Evolutionary conservation across 53 echinoderm and acorn worm species (phyloP).

Genomic region (Temnopleurus reevesii): DNA sequence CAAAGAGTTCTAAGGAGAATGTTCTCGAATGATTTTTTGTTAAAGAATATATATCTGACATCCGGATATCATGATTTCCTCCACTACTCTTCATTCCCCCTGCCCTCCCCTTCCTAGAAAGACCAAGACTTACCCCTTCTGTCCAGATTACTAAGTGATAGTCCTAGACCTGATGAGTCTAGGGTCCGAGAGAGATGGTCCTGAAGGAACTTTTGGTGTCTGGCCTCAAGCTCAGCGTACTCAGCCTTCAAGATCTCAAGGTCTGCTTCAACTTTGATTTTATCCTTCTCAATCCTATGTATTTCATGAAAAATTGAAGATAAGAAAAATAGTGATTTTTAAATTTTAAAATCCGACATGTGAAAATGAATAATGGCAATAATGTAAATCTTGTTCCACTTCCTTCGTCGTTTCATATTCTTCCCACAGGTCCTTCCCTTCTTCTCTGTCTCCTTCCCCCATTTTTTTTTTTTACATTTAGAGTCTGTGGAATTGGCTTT

Average conservation of each 20-base stretch:
- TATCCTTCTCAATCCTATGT: slow-evolving; percentile 84
- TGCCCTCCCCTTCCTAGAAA: too few species aligned
- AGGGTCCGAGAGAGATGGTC: slow-evolving; percentile 77
- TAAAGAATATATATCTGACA: too few species aligned
- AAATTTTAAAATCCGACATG: not conserved
- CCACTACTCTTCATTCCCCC: too few species aligned
- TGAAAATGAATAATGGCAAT: not conserved
- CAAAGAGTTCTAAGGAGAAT: too few species aligned
- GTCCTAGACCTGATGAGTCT: slow-evolving; percentile 62
- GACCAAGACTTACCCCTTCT: slow-evolving; percentile 32
- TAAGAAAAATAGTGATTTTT: not conserved
- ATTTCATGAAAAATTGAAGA: not conserved
- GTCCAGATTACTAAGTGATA: slow-evolving; percentile 16
- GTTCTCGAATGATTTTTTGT: too few species aligned
- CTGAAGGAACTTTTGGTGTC: slow-evolving; percentile 76
- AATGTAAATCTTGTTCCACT: too few species aligned
- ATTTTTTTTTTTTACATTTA: too few species aligned
- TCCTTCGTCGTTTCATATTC: too few species aligned
- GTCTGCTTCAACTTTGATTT: slow-evolving; percentile 72
- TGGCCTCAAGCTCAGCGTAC: slow-evolving; percentile 83
- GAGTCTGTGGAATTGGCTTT: too few species aligned
- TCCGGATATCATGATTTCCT: too few species aligned
- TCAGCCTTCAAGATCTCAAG: slow-evolving; percentile 74
- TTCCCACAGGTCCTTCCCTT: too few species aligned
- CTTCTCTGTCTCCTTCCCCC: too few species aligned